Percentiles rank a stretch among this genome's conserved stretches.
Conservation (phyloP, 1,140 invertebrate species). For the Tachypleus tridentatus region DNA sequence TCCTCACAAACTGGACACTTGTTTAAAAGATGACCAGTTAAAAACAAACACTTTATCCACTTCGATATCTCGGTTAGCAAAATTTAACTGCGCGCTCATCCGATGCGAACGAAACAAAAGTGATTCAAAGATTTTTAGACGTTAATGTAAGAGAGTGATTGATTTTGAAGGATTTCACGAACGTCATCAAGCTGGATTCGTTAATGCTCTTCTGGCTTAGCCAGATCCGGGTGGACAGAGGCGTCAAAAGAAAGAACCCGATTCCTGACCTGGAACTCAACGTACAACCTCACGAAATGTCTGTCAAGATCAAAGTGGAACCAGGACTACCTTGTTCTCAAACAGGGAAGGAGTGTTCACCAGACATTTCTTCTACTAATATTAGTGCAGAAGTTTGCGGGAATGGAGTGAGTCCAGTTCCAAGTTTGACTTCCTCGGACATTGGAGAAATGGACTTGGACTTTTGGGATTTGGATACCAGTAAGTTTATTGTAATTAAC, state of each 20-base stretch:
- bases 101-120: no score
- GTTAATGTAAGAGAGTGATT: no score
- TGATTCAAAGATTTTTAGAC: no score
- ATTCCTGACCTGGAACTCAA: conserved; percentile 6
- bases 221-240: conserved; percentile 21
- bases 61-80: no score
- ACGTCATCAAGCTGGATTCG: conserved; percentile 22
- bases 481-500: conserved; percentile 9
- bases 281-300: conserved; percentile 6
- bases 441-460: conserved; percentile 59
- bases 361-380: conserved; percentile 53
- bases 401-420: conserved; percentile 24
- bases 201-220: conserved; percentile 24
- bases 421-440: conserved; percentile 38
- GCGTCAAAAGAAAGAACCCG: conserved; percentile 21
- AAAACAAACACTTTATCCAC: no score
- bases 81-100: no score
- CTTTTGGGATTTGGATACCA: conserved; percentile 57
- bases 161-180: no score
- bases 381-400: conserved; percentile 29
- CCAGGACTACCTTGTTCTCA: background rate
- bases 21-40: no score
- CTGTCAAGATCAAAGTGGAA: conserved; percentile 12
- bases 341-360: conserved; percentile 43
- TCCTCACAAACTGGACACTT: no score